Percentiles rank a stretch among this genome's conserved stretches.
Evolutionary conservation across 2,797 vertebrate species (phyloP).

Genomic region (Furcifer pardalis): DNA sequence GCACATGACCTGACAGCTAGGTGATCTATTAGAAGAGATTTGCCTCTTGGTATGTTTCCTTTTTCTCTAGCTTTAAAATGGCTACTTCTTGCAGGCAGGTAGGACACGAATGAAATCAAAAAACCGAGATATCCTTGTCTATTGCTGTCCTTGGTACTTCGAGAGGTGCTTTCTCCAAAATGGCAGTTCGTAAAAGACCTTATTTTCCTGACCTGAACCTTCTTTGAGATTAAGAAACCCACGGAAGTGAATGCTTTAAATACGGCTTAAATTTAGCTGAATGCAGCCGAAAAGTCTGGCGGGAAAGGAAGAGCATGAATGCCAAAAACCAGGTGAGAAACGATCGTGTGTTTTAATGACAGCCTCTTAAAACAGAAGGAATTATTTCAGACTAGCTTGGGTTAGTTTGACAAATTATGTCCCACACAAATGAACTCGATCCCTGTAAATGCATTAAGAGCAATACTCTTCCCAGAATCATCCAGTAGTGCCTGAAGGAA

Average conservation of each 20-base stretch:
- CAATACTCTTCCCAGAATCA: too few species aligned
- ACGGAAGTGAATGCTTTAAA: slow-evolving; percentile 71
- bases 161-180: background rate
- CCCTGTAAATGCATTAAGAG: too few species aligned
- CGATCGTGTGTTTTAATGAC: background rate
- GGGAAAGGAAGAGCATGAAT: background rate
- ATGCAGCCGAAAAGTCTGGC: slow-evolving; percentile 49
- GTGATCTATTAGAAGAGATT: slow-evolving; percentile 3
- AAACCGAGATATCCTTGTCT: background rate
- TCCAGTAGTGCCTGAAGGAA: too few species aligned
- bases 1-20: background rate
- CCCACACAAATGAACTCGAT: background rate
- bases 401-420: too few species aligned
- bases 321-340: slow-evolving; percentile 8
- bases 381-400: background rate
- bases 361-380: background rate
- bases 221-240: slow-evolving; percentile 41
- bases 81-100: background rate
- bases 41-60: background rate
- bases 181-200: background rate
- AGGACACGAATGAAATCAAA: too few species aligned
- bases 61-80: slow-evolving; percentile 21
- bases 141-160: background rate
- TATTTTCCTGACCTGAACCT: background rate
- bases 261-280: slow-evolving; percentile 75